phyloP scores from a whole-genome alignment of 2,113 vertebrate species.

The Prochilodus magdalenae region DNA sequence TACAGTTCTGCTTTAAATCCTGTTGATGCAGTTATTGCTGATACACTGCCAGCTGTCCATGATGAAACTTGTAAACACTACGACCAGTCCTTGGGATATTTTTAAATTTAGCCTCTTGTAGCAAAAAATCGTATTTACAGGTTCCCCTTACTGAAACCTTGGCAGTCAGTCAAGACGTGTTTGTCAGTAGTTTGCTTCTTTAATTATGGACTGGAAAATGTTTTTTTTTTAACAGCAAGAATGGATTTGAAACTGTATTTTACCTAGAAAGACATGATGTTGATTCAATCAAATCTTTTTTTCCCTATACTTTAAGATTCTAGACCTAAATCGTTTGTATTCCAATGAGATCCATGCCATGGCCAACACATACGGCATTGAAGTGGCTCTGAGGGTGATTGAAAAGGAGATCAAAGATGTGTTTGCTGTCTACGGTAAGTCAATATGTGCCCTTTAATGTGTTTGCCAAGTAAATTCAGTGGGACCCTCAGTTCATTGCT shows the following conservation, averaged over 20 bases:
- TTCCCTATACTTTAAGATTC: conserved; percentile 72
- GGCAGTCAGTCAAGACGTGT: too few species aligned
- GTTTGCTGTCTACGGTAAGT: conserved; percentile 94
- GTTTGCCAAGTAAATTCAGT: neutral
- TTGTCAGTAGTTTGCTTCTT: too few species aligned
- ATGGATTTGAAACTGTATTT: neutral
- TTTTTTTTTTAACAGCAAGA: too few species aligned
- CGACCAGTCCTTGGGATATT: too few species aligned
- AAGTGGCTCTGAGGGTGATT: conserved; percentile 90
- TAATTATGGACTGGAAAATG: too few species aligned
- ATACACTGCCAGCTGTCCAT: too few species aligned
- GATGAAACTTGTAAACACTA: too few species aligned
- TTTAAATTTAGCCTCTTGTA: too few species aligned
- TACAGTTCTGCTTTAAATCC: too few species aligned
- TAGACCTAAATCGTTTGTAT: conserved; percentile 89
- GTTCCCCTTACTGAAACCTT: too few species aligned
- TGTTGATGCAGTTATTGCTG: too few species aligned
- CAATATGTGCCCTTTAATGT: neutral
- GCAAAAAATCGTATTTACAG: too few species aligned
- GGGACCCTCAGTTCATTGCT: neutral
- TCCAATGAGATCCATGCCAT: conserved; percentile 94
- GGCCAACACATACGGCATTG: conserved; percentile 92
- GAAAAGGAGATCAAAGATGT: conserved; percentile 99
- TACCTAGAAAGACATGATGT: neutral
- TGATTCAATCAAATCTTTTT: neutral